These are phyloP conservation scores for Todiramphus saurophagus DNA, from an alignment of 2,113 vertebrate genomes.

Conservation along the genomic window DNA sequence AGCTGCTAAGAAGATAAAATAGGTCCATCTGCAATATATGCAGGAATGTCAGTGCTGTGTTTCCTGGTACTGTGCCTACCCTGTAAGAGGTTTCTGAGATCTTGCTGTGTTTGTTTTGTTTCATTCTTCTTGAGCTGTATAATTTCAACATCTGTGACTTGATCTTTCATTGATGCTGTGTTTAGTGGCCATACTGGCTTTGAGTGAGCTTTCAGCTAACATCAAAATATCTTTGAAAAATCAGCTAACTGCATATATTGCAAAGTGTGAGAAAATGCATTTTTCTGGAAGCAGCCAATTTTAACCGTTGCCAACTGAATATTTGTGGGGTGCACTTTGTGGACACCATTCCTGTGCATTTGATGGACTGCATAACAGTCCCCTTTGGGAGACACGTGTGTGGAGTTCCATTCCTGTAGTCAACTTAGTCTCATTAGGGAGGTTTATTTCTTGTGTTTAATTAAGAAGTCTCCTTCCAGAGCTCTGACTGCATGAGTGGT, in stretches of 20 bases:
- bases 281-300: background rate
- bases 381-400: background rate
- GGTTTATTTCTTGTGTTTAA: conserved; percentile 17
- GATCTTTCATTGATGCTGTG: background rate
- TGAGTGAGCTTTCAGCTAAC: background rate
- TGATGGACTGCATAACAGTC: background rate
- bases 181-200: background rate
- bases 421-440: background rate
- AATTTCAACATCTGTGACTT: background rate
- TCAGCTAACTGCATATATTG: background rate
- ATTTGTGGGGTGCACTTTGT: background rate
- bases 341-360: background rate
- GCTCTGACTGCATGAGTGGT: background rate
- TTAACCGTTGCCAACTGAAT: background rate
- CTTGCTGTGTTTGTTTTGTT: background rate
- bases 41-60: background rate
- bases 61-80: background rate
- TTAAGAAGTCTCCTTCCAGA: background rate
- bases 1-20: background rate
- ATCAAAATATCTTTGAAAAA: background rate
- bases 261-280: background rate
- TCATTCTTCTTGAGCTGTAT: background rate
- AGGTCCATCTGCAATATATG: background rate
- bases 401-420: background rate
- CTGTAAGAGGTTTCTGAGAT: background rate